phyloP scores from a whole-genome alignment of 2,113 vertebrate species.

The Crotalus horridus region DNA sequence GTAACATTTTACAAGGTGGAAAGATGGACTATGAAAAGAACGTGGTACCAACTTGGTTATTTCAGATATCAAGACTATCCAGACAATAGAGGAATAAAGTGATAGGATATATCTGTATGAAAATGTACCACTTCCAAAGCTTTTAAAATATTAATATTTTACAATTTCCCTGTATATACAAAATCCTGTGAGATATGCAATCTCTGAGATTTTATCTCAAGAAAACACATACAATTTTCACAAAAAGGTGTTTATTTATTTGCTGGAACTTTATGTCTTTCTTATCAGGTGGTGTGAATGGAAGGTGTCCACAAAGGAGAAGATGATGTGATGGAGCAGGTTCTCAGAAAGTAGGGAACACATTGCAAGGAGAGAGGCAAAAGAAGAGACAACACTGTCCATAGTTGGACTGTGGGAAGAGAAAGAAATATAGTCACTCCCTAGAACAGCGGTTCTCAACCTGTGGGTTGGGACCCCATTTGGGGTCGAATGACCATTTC shows the following conservation, averaged over 20 bases:
- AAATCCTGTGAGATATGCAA: background rate
- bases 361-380: background rate
- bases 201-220: background rate
- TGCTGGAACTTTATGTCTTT: background rate
- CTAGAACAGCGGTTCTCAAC: background rate
- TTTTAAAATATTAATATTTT: background rate
- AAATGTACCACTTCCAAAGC: background rate
- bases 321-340: background rate
- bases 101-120: background rate
- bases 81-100: background rate
- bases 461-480: no score
- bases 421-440: background rate
- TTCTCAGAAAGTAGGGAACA: background rate
- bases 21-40: background rate
- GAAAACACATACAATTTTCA: background rate
- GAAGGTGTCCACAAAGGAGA: background rate
- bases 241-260: background rate
- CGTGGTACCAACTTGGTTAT: background rate
- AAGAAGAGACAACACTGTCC: background rate
- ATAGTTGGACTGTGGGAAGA: background rate
- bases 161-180: background rate
- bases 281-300: background rate
- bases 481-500: no score
- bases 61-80: background rate
- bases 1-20: background rate